Evolutionary conservation across 2,888 invertebrate genomes (phyloP), one percentile per base, ranked within the genome.

Genomic region (Campopleginae sp.): DNA sequence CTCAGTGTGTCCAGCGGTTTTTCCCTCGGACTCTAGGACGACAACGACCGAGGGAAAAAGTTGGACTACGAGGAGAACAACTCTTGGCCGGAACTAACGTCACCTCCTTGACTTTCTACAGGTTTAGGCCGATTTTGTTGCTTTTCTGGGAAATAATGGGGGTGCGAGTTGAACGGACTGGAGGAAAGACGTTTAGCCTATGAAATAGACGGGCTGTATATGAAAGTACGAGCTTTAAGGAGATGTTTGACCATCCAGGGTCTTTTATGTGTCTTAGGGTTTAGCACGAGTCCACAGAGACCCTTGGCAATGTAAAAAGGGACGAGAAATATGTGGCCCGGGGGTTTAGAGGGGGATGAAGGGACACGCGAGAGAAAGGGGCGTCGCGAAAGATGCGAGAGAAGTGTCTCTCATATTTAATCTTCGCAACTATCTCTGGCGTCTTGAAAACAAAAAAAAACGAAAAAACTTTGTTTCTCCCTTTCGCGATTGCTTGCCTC

Each of bases 401-500:
- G 82, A 70, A 78, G 74, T 81, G 78, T 82, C 76, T 66, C 79
- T 82, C 82, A 81, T 82, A 78, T 72, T 81, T 82, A 85, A 85
- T 85, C 82, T 72, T 14, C 42, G 6, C 48, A 17, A 48, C 54
- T 48, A 23, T 65, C 27, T 51, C 71, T 54, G 19, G 17, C n/a
- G 33, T 31, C n/a, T n/a, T 1, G 6, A 33, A 33, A 33, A 33
- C 7, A 10, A 38, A 33, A 33, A 33, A 33, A 38, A 10, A 38
- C 8, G 1, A 38, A 1, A 38, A 10, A 38, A 38, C 5, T 51
- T 17, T 3, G 17, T n/a, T 19, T 14, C 3, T 19, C 31, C 8
- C 23, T 70, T 6, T 44, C 42, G 23, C 42, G 4, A 5, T 65
- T 38, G 6, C 6, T 61, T 33, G 17, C 6, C n/a, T 3, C 8